Evolutionary conservation across 2,888 invertebrate species (phyloP).

Genomic region (Eristalinus aeneus): DNA sequence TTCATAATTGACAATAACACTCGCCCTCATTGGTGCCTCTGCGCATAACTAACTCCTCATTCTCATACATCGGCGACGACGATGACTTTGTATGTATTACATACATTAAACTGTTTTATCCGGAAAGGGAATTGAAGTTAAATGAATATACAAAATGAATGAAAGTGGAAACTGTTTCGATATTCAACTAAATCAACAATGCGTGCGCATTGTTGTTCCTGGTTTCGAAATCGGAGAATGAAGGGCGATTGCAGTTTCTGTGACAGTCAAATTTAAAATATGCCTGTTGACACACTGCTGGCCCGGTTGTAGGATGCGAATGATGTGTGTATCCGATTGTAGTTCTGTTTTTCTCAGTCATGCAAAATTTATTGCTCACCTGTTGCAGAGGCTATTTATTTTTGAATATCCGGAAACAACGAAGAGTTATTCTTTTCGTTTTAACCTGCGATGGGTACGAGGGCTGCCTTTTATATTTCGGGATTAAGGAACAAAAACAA

Average conservation of each 20-base stretch:
- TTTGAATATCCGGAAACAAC: no score
- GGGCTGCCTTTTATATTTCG: no score
- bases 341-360: no score
- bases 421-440: no score
- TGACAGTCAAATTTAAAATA: neutral
- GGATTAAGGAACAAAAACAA: no score
- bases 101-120: neutral
- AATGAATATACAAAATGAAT: neutral
- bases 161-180: neutral
- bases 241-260: neutral
- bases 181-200: constrained; percentile 34
- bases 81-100: neutral
- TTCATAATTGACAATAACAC: neutral
- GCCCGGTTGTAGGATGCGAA: no score
- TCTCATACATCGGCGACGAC: neutral
- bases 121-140: neutral
- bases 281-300: no score
- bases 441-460: no score
- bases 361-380: no score
- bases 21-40: neutral
- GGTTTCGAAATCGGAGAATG: neutral
- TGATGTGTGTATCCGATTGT: no score
- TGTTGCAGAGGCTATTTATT: no score
- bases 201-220: constrained; percentile 37
- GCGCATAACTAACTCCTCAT: neutral